Conservation (phyloP, 2,888 invertebrate species). For the Sepiola atlantica region DNA sequence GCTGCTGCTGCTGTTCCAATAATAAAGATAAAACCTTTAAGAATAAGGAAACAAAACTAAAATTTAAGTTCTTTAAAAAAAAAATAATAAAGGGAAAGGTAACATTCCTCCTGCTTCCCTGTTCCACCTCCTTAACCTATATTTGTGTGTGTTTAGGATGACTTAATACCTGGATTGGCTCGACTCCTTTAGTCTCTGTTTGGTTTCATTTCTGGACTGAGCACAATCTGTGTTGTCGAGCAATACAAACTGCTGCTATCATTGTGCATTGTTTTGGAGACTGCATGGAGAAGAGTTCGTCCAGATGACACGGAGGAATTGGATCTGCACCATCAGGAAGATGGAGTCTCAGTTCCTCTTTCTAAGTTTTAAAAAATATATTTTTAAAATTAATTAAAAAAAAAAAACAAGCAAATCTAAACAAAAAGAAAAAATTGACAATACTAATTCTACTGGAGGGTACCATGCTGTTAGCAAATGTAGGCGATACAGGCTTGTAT, state of each 20-base stretch:
- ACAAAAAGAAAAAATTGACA: background rate
- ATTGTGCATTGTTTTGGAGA: slow-evolving; percentile 25
- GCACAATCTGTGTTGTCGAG: slow-evolving; percentile 45
- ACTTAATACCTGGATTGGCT: slow-evolving; percentile 45
- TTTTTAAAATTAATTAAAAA: background rate
- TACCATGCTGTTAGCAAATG: slow-evolving; percentile 32
- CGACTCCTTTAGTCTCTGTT: slow-evolving; percentile 43
- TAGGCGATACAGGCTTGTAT: background rate
- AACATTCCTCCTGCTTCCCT: background rate
- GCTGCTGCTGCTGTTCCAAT: slow-evolving; percentile 39
- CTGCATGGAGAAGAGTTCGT: slow-evolving; percentile 19
- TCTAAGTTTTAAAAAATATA: background rate
- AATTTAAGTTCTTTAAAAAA: slow-evolving; percentile 37
- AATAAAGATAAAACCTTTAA: background rate
- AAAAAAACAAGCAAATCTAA: background rate
- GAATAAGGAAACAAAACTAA: slow-evolving; percentile 34
- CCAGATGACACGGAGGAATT: slow-evolving; percentile 9
- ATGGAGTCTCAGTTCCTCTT: background rate
- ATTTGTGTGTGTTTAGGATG: slow-evolving; percentile 48
- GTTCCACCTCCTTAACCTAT: background rate
- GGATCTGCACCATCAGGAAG: background rate
- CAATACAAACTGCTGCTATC: slow-evolving; percentile 43
- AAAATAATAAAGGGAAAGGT: background rate
- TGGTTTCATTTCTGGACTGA: slow-evolving; percentile 41
- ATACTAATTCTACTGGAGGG: slow-evolving; percentile 1